Percentiles rank a stretch among this genome's conserved stretches.
Conservation (phyloP, 2,888 invertebrate genomes). For the Drosophila atroscutellata region DNA sequence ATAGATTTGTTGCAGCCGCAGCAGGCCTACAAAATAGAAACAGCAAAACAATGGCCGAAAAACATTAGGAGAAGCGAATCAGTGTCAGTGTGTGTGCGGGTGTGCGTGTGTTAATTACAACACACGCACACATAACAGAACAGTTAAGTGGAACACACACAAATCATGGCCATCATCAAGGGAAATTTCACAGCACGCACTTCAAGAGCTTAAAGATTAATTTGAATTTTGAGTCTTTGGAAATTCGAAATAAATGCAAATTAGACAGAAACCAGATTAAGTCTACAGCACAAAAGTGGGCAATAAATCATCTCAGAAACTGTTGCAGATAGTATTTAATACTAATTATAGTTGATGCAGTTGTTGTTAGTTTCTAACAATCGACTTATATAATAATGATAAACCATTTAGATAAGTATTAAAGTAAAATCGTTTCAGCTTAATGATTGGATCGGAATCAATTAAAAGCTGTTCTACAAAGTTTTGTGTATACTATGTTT, state of each 20-base stretch:
- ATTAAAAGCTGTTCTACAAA: background rate
- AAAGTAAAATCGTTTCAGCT: background rate
- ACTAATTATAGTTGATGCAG: background rate
- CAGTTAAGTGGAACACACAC: conserved; percentile 2
- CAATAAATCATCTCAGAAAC: background rate
- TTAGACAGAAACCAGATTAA: background rate
- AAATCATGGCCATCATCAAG: background rate
- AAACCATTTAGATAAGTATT: background rate
- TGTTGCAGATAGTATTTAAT: background rate
- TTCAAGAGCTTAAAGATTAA: background rate
- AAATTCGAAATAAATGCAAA: background rate
- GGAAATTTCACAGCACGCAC: background rate
- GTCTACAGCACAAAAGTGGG: background rate
- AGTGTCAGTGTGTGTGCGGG: background rate
- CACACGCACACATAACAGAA: background rate
- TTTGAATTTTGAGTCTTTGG: background rate
- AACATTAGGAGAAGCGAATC: background rate
- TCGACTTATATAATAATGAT: background rate
- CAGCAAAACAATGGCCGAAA: background rate
- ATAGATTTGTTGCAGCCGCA: conserved; percentile 96
- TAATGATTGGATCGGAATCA: background rate
- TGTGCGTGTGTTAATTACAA: conserved; percentile 21
- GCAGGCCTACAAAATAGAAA: conserved; percentile 88
- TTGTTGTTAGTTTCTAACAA: background rate
- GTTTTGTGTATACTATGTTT: too few relatives aligned